phyloP scores from a whole-genome alignment of 2,888 invertebrate genomes.

The Tyria jacobaeae region DNA sequence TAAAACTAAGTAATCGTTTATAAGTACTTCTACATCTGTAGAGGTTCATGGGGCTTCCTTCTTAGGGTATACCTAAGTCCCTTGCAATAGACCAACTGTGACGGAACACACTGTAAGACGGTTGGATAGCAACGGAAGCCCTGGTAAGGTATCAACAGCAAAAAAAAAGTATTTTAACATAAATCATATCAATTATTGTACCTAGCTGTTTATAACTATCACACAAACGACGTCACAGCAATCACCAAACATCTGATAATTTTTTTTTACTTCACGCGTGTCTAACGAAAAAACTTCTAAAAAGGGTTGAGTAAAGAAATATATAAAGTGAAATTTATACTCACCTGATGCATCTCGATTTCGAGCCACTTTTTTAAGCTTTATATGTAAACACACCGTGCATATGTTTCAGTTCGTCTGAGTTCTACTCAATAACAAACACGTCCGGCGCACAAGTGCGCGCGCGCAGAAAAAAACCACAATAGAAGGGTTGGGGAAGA shows the following conservation, averaged over 20 bases:
- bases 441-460: conserved; percentile 75
- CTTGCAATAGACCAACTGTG: no score
- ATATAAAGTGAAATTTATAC: conserved; percentile 70
- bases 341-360: conserved; percentile 53
- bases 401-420: conserved; percentile 45
- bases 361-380: conserved; percentile 31
- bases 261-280: conserved; percentile 56
- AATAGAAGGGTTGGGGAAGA: conserved; percentile 81
- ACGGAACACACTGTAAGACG: no score
- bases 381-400: conserved; percentile 38
- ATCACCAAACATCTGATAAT: conserved; percentile 45
- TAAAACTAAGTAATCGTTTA: neutral
- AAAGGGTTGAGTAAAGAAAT: conserved; percentile 66
- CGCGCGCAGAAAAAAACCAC: conserved; percentile 66
- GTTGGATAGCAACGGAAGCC: no score
- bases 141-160: no score
- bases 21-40: neutral
- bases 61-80: no score
- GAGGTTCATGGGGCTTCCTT: no score
- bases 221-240: neutral
- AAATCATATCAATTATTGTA: neutral
- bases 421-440: conserved; percentile 59
- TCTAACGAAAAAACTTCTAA: conserved; percentile 42
- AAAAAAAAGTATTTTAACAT: no score
- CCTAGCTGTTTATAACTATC: neutral